These are phyloP conservation scores for Coracias cyanogaster DNA, from an alignment of 2,797 vertebrate species.

Conservation along the genomic window DNA sequence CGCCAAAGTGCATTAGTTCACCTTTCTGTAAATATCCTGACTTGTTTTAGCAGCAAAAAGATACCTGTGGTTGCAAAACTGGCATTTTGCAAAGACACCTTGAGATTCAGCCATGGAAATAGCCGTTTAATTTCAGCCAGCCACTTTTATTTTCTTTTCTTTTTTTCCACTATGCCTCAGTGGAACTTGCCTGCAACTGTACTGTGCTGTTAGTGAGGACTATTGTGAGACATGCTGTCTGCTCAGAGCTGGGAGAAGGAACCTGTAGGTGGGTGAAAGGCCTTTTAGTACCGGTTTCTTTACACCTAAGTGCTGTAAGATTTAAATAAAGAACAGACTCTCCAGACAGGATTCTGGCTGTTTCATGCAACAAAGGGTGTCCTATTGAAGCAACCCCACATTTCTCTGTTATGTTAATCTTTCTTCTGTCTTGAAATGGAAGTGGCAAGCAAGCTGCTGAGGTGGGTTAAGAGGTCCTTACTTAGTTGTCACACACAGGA, in stretches of 20 bases:
- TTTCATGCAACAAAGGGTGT: not conserved
- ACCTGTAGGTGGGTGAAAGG: not conserved
- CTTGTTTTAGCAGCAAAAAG: conserved; percentile 16
- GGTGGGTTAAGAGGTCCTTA: not conserved
- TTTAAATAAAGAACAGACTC: not conserved
- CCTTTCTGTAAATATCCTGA: conserved; percentile 27
- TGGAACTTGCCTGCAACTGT: not conserved
- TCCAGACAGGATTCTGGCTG: not conserved
- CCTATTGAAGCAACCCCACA: not conserved
- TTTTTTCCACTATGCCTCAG: not conserved
- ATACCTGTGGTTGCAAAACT: not conserved
- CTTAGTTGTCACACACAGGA: not conserved
- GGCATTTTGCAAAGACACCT: not conserved
- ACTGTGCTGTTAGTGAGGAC: not conserved
- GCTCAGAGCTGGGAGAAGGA: not conserved
- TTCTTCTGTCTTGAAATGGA: not conserved
- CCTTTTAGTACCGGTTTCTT: not conserved
- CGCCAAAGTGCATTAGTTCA: not conserved
- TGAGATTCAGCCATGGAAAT: not conserved
- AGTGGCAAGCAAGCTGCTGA: not conserved
- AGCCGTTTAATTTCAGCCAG: not conserved
- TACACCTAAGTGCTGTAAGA: not conserved
- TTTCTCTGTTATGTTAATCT: not conserved
- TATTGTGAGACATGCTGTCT: not conserved
- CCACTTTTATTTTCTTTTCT: not conserved